Base-by-base conservation (phyloP, 2,113 vertebrate genomes). In the Podarcis muralis region DNA sequence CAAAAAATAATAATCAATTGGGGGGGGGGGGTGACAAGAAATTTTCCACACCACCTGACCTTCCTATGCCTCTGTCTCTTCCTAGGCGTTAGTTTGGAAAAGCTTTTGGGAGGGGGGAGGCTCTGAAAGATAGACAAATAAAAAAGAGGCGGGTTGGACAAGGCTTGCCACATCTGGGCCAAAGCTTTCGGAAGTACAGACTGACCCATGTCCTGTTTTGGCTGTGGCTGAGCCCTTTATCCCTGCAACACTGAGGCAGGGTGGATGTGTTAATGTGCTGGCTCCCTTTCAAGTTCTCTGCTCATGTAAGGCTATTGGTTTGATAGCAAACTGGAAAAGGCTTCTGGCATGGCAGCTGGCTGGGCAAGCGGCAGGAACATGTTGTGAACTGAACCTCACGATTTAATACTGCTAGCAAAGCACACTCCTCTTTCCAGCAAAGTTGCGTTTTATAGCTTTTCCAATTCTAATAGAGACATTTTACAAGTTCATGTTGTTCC, bases 301-400 rank as follows among this genome's bases (percentile, higher is more conserved):
- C 74, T 62, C 75, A 25, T 48, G 74, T 62, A 15, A 27, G 32
- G n/a, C 32, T 75, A 53, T 62, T 85, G 83, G 83, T 62, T 57
- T 75, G 83, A 35, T 85, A 43, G n/a, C 53, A 59, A 72, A 83
- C 59, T 91, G 94, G 90, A 88, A 94, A 77, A 77, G 40, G 71
- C 75, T 92, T 81, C 75, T 18, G 0, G 87, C 68, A 20, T 1
- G 22, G 87, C 93, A 93, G 78, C 81, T 92, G 7, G 57, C 91
- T 85, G 48, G 32, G 69, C 62, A 37, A 25, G 69, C 78, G 18
- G 77, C 53, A 72, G 85, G 87, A 93, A 48, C 53, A 77, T 86
- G 6, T 35, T 90, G 89, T 84, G 83, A 93, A 89, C 76, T 83
- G 92, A 93, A 88, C 77, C 88, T 85, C 62, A 43, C 62, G 62